Evolutionary conservation across 2,797 vertebrate genomes (phyloP).

Genomic region (Lateolabrax maculatus): DNA sequence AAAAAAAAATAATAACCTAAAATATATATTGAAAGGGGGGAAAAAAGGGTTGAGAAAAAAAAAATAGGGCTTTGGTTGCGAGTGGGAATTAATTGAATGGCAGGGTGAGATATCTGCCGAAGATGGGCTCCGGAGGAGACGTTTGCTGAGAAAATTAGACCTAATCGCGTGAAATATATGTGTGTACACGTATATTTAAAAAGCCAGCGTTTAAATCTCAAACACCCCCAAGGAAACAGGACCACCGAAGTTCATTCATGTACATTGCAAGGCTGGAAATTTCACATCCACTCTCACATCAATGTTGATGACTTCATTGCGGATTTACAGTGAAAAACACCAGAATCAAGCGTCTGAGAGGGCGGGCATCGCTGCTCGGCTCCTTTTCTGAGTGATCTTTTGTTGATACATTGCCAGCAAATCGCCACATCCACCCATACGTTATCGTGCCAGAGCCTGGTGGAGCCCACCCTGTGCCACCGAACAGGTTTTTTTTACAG

Average conservation of each 20-base stretch:
- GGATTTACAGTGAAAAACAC: constrained; percentile 82
- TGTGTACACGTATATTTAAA: neutral
- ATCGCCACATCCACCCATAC: constrained; percentile 60
- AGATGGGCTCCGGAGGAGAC: constrained; percentile 81
- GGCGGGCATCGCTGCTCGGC: constrained; percentile 73
- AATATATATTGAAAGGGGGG: constrained; percentile 18
- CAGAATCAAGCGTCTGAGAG: constrained; percentile 77
- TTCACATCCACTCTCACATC: constrained; percentile 65
- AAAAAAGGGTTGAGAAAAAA: neutral
- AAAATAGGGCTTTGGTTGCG: constrained; percentile 58
- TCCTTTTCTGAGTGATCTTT: constrained; percentile 56
- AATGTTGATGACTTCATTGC: constrained; percentile 83
- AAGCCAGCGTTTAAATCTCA: constrained; percentile 38
- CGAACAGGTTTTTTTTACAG: constrained; percentile 41
- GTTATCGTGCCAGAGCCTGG: constrained; percentile 41
- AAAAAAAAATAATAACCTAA: constrained; percentile 20
- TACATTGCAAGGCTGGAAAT: constrained; percentile 61
- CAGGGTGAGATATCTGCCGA: constrained; percentile 76
- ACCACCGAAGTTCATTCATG: constrained; percentile 65
- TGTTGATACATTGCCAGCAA: constrained; percentile 62
- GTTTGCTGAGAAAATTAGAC: constrained; percentile 62
- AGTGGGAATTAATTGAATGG: constrained; percentile 79
- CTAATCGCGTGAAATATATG: constrained; percentile 5
- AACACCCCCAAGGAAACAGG: constrained; percentile 54
- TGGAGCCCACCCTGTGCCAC: constrained; percentile 41